These are phyloP conservation scores for Lasioglossum villosulum DNA, from an alignment of 2,888 invertebrate species.

Conservation along the genomic window DNA sequence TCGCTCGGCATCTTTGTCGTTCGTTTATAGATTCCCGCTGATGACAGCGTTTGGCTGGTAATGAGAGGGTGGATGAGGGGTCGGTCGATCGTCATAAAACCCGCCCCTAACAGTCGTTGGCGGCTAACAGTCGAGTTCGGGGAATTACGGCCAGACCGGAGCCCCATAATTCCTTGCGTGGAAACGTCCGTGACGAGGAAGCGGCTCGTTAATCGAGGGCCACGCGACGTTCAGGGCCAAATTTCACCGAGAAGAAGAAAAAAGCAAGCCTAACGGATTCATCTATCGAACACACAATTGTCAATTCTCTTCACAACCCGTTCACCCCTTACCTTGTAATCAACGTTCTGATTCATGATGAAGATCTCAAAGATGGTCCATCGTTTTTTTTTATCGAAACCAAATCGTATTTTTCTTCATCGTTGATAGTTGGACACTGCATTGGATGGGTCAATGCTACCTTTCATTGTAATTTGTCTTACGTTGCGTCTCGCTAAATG, in stretches of 20 bases:
- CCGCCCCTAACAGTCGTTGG: constrained; percentile 46
- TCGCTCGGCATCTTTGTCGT: constrained; percentile 19
- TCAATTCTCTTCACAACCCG: not conserved
- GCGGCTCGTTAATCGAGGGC: constrained; percentile 4
- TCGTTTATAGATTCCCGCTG: constrained; percentile 32
- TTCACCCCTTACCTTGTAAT: not conserved
- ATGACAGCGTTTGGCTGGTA: constrained; percentile 56
- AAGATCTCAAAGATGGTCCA: not conserved
- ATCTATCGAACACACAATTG: not conserved
- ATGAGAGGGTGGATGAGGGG: constrained; percentile 57
- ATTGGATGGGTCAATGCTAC: not conserved
- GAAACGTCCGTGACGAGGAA: constrained; percentile 14
- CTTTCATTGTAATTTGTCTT: not conserved
- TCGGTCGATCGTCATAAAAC: constrained; percentile 64
- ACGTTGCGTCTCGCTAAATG: not conserved
- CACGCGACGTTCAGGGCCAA: not conserved
- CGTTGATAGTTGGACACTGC: not conserved
- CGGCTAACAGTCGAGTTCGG: constrained; percentile 44
- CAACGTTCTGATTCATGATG: not conserved
- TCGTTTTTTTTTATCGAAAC: too few relatives aligned
- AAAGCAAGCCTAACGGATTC: not conserved
- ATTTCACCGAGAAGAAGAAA: not conserved
- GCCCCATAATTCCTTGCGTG: constrained; percentile 24
- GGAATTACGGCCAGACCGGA: constrained; percentile 33
- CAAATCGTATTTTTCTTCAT: not conserved